Conservation (phyloP, 2,888 invertebrate genomes). For the Cremastobaeus sp. region DNA sequence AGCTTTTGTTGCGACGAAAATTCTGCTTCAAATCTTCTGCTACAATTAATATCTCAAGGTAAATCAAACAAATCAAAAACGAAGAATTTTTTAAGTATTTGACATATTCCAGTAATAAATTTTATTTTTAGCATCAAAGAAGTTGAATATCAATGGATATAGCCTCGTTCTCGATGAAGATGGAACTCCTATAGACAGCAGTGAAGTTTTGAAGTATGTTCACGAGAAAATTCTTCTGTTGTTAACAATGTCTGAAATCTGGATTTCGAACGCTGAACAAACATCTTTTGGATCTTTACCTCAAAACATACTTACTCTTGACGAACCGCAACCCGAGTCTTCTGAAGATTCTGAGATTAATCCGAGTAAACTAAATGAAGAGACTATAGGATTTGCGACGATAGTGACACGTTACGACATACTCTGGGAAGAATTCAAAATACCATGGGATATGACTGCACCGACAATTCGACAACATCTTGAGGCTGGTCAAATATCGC, state of each 20-base stretch:
- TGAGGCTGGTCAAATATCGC: slow-evolving; percentile 1
- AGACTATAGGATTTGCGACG: background rate
- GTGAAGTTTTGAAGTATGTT: slow-evolving; percentile 3
- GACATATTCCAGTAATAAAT: background rate
- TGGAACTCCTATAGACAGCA: slow-evolving; percentile 2
- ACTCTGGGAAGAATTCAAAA: slow-evolving; percentile 16
- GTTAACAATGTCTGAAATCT: slow-evolving; percentile 1
- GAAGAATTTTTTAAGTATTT: background rate
- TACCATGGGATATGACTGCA: slow-evolving; percentile 28
- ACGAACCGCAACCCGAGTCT: background rate
- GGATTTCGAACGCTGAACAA: slow-evolving; percentile 2
- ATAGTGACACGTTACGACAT: background rate
- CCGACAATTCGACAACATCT: background rate
- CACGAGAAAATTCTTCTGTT: slow-evolving; percentile 11
- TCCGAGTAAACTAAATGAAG: background rate
- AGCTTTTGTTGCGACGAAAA: slow-evolving; percentile 18
- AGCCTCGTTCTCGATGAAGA: slow-evolving; percentile 10
- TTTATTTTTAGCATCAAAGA: slow-evolving; percentile 5
- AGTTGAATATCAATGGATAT: slow-evolving; percentile 9
- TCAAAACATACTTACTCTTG: background rate
- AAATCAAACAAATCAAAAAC: background rate
- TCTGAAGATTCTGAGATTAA: background rate
- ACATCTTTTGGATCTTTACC: background rate
- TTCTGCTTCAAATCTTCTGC: background rate
- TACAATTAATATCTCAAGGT: slow-evolving; percentile 9